A percentile compares a stretch with the other conserved stretches of the same genome.
These are phyloP conservation scores for Dasypogon diadema DNA, from an alignment of 2,888 invertebrate genomes.

Conservation along the genomic window DNA sequence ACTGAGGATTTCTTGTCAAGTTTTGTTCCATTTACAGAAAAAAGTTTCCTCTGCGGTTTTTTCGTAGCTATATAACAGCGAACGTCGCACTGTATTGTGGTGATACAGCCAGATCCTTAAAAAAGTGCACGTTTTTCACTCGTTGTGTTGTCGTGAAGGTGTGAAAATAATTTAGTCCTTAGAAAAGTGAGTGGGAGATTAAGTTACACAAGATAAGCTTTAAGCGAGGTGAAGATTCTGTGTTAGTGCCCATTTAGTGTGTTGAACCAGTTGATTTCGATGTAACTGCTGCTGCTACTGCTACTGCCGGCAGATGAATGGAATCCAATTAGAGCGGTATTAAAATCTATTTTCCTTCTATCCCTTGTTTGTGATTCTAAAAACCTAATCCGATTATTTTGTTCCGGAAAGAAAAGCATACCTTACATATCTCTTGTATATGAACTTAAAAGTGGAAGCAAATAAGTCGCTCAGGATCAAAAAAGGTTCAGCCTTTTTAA, in stretches of 20 bases:
- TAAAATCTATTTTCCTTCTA: background rate
- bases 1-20: background rate
- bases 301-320: background rate
- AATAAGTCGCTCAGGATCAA: too few relatives aligned
- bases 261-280: background rate
- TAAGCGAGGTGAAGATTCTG: background rate
- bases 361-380: too few relatives aligned
- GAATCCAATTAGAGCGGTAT: background rate
- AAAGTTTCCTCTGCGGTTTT: conserved; percentile 29
- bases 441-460: too few relatives aligned
- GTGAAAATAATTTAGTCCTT: background rate
- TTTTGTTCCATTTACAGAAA: background rate
- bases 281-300: background rate
- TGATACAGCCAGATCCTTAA: background rate
- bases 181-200: background rate
- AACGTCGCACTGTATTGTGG: conserved; percentile 16
- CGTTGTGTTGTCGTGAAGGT: background rate
- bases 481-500: too few relatives aligned
- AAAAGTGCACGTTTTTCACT: conserved; percentile 11
- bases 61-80: background rate
- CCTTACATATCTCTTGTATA: too few relatives aligned
- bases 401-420: too few relatives aligned
- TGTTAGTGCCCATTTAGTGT: background rate
- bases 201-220: background rate
- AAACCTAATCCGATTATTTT: too few relatives aligned